Percentiles rank a stretch among this genome's conserved stretches.
Conservation (phyloP, 2,888 invertebrate species). For the Chesias legatella region DNA sequence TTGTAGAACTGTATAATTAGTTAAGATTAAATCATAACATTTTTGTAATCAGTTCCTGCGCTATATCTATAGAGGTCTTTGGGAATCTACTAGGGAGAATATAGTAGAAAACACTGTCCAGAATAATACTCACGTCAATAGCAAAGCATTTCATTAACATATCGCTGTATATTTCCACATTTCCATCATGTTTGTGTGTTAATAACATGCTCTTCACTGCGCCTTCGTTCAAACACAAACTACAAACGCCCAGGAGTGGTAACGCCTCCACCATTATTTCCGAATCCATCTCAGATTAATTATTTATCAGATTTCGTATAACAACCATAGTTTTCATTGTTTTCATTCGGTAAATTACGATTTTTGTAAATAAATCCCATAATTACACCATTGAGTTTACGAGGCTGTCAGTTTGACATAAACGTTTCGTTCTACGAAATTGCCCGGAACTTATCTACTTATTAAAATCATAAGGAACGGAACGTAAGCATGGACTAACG, state of each 20-base stretch:
- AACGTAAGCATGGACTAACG: too few species aligned
- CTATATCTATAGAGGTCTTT: too few species aligned
- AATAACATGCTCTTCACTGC: slow-evolving; percentile 66
- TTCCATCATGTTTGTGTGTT: slow-evolving; percentile 43
- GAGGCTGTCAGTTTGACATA: too few species aligned
- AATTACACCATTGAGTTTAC: too few species aligned
- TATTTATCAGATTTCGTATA: slow-evolving; percentile 6
- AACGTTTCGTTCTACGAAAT: too few species aligned
- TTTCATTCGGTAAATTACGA: slow-evolving; percentile 1
- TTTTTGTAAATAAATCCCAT: too few species aligned
- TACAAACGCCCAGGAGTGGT: slow-evolving; percentile 64
- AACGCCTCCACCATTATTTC: slow-evolving; percentile 64
- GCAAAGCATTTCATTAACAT: slow-evolving; percentile 64
- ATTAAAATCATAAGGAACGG: too few species aligned
- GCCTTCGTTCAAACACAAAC: slow-evolving; percentile 64
- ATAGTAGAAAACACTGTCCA: neutral
- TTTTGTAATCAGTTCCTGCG: too few species aligned
- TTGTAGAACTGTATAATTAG: too few species aligned
- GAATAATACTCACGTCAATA: slow-evolving; percentile 60
- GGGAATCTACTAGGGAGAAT: neutral
- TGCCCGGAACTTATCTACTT: too few species aligned
- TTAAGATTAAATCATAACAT: too few species aligned
- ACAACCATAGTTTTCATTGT: slow-evolving; percentile 11
- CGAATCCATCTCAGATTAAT: slow-evolving; percentile 43
- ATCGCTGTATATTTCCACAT: slow-evolving; percentile 51